A percentile compares a stretch with the other conserved stretches of the same genome.
Evolutionary conservation across 2,113 vertebrate species (phyloP).

Genomic region (Canis aureus): DNA sequence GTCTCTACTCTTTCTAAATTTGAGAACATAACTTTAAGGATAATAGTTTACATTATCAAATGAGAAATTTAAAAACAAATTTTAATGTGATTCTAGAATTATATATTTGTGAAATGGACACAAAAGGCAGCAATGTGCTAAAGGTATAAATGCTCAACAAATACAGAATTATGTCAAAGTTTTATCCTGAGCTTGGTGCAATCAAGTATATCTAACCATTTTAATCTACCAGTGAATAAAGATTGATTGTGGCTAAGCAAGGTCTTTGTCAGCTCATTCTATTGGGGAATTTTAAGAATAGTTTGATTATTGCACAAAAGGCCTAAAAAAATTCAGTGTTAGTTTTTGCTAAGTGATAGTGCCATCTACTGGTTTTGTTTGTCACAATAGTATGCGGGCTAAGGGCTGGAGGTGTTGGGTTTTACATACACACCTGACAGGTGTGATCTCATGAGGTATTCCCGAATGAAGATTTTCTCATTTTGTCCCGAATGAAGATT

Average conservation of each 20-base stretch:
- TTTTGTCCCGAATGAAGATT: neutral
- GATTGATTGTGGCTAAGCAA: conserved; percentile 87
- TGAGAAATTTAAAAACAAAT: conserved; percentile 7
- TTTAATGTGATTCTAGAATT: conserved; percentile 7
- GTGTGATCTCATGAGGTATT: neutral
- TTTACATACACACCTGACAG: neutral
- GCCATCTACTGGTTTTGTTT: conserved; percentile 85
- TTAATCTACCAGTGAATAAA: conserved; percentile 87
- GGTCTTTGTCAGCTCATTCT: conserved; percentile 85
- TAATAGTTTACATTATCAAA: conserved; percentile 58
- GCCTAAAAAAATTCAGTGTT: neutral
- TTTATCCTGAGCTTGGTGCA: conserved; percentile 82
- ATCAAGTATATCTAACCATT: conserved; percentile 85
- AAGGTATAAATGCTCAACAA: conserved; percentile 71
- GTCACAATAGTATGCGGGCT: neutral
- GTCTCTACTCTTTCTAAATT: conserved; percentile 33
- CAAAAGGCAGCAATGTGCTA: neutral
- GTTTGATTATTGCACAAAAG: conserved; percentile 81
- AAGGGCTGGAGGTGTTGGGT: accelerated
- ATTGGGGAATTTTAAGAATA: conserved; percentile 76
- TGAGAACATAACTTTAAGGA: conserved; percentile 55
- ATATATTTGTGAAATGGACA: conserved; percentile 61
- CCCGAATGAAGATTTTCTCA: neutral
- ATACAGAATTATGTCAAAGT: conserved; percentile 78
- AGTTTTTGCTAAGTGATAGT: conserved; percentile 80